Percentiles rank a stretch among this genome's conserved stretches.
phyloP scores from a whole-genome alignment of 2,113 vertebrate species.

The Astur gentilis region DNA sequence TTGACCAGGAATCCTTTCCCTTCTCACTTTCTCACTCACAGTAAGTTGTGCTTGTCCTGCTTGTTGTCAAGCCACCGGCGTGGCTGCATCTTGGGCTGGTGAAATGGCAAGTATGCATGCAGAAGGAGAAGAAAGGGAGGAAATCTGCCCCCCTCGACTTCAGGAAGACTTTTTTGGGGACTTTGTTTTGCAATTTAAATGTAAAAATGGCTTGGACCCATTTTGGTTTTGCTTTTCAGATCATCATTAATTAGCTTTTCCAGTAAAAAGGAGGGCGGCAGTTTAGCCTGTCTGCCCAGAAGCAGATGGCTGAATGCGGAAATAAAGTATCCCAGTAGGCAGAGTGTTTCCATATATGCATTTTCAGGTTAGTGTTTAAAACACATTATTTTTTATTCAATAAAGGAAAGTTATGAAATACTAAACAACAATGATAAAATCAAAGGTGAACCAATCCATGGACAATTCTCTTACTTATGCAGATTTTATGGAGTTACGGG shows the following conservation, averaged over 20 bases:
- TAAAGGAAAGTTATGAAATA: background rate
- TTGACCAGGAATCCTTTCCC: background rate
- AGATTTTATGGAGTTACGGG: background rate
- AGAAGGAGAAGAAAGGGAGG: background rate
- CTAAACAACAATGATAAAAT: background rate
- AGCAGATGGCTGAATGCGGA: constrained; percentile 18
- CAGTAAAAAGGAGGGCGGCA: background rate
- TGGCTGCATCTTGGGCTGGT: background rate
- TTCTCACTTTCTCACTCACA: background rate
- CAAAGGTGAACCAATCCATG: background rate
- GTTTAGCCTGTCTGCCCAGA: constrained; percentile 13
- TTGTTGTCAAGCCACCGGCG: background rate
- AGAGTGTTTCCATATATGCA: background rate
- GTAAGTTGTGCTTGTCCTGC: background rate
- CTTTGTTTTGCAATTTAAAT: background rate
- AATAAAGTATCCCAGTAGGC: constrained; percentile 8
- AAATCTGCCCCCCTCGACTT: background rate
- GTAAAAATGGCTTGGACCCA: background rate
- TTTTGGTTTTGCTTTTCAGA: background rate
- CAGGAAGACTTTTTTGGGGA: background rate
- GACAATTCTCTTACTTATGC: background rate
- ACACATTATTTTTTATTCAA: background rate
- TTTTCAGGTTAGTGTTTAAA: background rate
- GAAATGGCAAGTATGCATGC: background rate
- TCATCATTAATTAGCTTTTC: constrained; percentile 7